Percentiles rank a stretch among this genome's conserved stretches.
These are phyloP conservation scores for Gastracanthus pulcherrimus DNA, from an alignment of 2,888 invertebrate species.

Conservation along the genomic window DNA sequence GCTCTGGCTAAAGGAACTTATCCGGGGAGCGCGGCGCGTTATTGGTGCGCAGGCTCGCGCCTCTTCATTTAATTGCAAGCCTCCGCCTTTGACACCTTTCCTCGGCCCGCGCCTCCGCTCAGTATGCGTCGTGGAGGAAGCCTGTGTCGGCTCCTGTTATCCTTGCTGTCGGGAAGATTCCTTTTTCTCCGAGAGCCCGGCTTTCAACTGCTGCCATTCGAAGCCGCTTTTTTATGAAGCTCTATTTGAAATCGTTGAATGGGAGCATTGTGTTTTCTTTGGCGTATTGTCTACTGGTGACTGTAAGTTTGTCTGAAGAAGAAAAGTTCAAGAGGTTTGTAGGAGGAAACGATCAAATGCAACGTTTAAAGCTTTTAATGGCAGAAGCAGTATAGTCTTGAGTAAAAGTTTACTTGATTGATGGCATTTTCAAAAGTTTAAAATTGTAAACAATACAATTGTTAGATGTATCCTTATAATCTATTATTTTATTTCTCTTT, in stretches of 20 bases:
- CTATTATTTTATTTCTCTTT: too few relatives aligned
- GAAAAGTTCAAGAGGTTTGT: too few relatives aligned
- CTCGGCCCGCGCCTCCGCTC: not conserved
- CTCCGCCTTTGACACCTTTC: conserved; percentile 58
- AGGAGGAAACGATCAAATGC: too few relatives aligned
- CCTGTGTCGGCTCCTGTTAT: not conserved
- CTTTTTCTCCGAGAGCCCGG: not conserved
- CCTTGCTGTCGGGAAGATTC: not conserved
- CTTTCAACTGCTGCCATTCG: too few relatives aligned
- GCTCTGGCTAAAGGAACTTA: conserved; percentile 68
- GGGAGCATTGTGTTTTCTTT: not conserved
- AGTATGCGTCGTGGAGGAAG: conserved; percentile 6
- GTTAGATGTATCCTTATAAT: too few relatives aligned
- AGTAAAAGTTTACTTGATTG: too few relatives aligned
- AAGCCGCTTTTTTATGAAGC: not conserved
- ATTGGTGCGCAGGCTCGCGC: conserved; percentile 67
- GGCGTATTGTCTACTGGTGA: not conserved
- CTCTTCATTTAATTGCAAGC: conserved; percentile 71
- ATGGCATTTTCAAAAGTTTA: not conserved
- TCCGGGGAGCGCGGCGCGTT: conserved; percentile 62
- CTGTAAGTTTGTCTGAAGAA: not conserved
- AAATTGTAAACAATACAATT: too few relatives aligned
- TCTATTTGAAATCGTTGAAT: not conserved
- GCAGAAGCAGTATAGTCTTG: too few relatives aligned
- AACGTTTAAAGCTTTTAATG: not conserved